phyloP scores from a whole-genome alignment of 1,140 invertebrate genomes.

The Pectinophora gossypiella region DNA sequence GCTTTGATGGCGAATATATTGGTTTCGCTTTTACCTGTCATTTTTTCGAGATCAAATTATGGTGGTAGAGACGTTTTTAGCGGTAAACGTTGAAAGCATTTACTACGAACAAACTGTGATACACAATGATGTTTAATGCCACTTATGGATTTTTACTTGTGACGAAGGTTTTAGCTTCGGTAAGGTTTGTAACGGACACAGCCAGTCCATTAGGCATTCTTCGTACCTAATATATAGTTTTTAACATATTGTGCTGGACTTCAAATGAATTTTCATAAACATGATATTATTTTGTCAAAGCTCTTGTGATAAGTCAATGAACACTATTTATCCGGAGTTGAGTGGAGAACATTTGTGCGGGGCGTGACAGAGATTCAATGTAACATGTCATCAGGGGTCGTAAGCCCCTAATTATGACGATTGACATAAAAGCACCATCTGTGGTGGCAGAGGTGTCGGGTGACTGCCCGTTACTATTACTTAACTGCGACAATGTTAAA shows the following conservation, averaged over 20 bases:
- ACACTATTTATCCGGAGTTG: slow-evolving; percentile 62
- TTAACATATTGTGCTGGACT: no score
- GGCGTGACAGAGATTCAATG: slow-evolving; percentile 65
- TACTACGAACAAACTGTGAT: no score
- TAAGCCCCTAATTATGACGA: slow-evolving; percentile 73
- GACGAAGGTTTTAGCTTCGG: no score
- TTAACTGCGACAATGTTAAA: neutral
- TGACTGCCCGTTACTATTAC: no score
- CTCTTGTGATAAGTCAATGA: slow-evolving; percentile 49
- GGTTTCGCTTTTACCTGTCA: slow-evolving; percentile 57
- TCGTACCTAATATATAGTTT: no score
- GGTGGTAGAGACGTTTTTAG: slow-evolving; percentile 26
- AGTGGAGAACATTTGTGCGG: slow-evolving; percentile 66
- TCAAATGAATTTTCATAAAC: no score
- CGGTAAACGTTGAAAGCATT: neutral
- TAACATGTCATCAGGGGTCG: slow-evolving; percentile 69
- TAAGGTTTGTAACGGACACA: no score
- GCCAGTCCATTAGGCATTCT: no score
- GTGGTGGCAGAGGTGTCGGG: slow-evolving; percentile 62
- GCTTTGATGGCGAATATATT: slow-evolving; percentile 61
- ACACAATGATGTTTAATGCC: no score
- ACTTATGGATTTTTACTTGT: no score
- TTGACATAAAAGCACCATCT: slow-evolving; percentile 73
- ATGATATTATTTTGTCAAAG: no score
- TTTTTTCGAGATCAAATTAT: slow-evolving; percentile 53